Conservation (phyloP, 2,113 vertebrate genomes). For the Zapus hudsonius region DNA sequence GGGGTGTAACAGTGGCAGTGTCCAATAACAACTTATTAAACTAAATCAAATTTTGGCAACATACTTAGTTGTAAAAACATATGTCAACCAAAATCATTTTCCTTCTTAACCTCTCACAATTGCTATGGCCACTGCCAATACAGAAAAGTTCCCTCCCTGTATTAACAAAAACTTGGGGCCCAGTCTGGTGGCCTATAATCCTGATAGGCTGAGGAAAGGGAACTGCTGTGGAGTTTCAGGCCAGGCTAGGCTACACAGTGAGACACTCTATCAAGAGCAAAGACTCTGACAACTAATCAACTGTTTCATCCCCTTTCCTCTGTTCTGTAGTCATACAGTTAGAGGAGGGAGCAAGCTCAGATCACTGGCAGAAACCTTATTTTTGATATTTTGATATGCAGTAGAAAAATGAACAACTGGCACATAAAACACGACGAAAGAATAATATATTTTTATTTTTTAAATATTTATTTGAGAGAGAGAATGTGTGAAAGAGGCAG, state of each 20-base stretch:
- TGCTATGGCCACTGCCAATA: background rate
- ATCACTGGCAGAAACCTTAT: too few relatives aligned
- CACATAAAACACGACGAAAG: too few relatives aligned
- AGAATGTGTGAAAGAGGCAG: too few relatives aligned
- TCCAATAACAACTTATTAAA: background rate
- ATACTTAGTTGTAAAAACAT: conserved; percentile 35
- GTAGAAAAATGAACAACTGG: too few relatives aligned
- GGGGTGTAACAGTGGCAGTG: background rate
- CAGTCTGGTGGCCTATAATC: too few relatives aligned
- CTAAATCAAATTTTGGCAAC: background rate
- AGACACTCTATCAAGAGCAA: too few relatives aligned
- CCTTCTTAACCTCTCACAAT: conserved; percentile 33
- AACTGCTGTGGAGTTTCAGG: too few relatives aligned
- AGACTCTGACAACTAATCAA: background rate
- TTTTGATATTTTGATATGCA: too few relatives aligned
- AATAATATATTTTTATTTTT: too few relatives aligned
- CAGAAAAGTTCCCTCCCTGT: background rate
- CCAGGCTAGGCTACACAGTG: too few relatives aligned
- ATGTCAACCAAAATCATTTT: conserved; percentile 1
- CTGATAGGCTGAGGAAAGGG: too few relatives aligned
- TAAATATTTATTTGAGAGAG: too few relatives aligned
- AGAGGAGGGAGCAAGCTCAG: background rate
- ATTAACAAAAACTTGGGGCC: conserved; percentile 20
- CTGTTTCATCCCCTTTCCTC: background rate
- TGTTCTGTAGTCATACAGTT: background rate